These are phyloP conservation scores for Acanthosepion pharaonis DNA, from an alignment of 2,888 invertebrate genomes.

Conservation along the genomic window DNA sequence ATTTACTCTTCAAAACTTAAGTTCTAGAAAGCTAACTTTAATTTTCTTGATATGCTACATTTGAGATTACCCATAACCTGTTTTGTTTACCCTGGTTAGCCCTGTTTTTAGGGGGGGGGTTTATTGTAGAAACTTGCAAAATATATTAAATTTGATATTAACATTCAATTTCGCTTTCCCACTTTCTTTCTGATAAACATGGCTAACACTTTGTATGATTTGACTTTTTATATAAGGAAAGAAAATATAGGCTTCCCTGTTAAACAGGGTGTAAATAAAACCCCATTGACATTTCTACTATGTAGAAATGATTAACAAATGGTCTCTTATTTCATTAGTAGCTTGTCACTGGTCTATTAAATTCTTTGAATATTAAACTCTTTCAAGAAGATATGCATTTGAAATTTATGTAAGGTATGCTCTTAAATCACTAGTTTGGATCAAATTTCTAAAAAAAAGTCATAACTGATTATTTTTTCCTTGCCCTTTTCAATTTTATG, in stretches of 20 bases:
- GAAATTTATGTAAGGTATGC: neutral
- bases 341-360: neutral
- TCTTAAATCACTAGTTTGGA: neutral
- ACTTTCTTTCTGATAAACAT: neutral
- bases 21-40: too few species aligned
- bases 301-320: neutral
- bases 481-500: too few species aligned
- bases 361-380: neutral
- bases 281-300: constrained; percentile 23
- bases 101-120: neutral
- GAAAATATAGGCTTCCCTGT: neutral
- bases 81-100: neutral
- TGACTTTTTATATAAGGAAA: neutral
- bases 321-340: neutral
- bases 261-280: neutral
- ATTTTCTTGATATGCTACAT: too few species aligned
- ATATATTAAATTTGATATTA: too few species aligned
- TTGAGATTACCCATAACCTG: too few species aligned
- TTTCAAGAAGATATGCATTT: constrained; percentile 6
- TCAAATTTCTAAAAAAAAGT: neutral
- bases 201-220: neutral
- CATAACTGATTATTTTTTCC: too few species aligned
- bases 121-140: too few species aligned
- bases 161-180: too few species aligned
- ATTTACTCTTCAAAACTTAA: too few species aligned